Conservation (phyloP, 2,113 vertebrate genomes). For the Dicerorhinus sumatrensis region DNA sequence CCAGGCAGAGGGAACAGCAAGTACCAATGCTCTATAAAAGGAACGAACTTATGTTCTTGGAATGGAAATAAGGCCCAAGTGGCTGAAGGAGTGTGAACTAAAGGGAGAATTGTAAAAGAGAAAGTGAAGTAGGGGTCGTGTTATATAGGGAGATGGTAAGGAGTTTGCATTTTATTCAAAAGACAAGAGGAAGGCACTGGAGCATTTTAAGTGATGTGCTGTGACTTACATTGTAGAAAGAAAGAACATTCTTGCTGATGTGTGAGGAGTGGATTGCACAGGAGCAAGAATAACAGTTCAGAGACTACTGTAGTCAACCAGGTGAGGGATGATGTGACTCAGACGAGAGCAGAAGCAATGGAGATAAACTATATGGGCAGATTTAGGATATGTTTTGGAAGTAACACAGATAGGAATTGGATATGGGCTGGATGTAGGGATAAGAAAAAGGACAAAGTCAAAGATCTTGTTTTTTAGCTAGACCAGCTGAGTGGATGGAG, state of each 20-base stretch:
- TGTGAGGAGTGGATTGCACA: not conserved
- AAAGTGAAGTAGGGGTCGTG: not conserved
- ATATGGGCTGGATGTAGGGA: not conserved
- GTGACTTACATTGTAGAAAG: constrained; percentile 14
- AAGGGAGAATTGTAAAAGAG: not conserved
- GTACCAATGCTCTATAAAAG: not conserved
- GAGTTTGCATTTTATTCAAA: not conserved
- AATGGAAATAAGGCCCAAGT: not conserved
- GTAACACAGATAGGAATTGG: not conserved
- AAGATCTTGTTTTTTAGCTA: not conserved
- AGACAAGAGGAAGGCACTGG: not conserved
- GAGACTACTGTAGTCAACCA: not conserved
- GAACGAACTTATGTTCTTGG: not conserved
- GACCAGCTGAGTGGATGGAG: not conserved
- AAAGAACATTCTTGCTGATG: not conserved
- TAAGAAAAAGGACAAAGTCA: not conserved
- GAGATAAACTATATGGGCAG: not conserved
- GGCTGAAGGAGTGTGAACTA: not conserved
- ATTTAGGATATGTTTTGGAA: not conserved
- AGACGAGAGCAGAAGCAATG: not conserved
- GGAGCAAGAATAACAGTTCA: not conserved
- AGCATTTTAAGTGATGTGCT: not conserved
- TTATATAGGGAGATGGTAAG: not conserved
- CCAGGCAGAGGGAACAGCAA: not conserved
- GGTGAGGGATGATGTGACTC: not conserved